phyloP scores from a whole-genome alignment of 2,888 invertebrate species.

The Falcaria lacertinaria region DNA sequence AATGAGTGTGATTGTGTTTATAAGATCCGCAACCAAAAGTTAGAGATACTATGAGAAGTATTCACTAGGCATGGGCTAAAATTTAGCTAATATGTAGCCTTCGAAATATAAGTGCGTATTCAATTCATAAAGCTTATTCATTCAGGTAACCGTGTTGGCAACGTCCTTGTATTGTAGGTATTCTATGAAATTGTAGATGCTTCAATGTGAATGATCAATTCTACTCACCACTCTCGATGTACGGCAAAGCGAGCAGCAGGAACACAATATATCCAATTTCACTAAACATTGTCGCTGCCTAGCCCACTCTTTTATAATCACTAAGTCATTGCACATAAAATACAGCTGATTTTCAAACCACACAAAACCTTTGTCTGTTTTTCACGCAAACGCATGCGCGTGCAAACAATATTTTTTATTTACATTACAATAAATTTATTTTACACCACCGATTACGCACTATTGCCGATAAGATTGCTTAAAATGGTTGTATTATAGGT shows the following conservation, averaged over 20 bases:
- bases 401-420: slow-evolving; percentile 75
- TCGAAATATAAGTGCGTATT: no score
- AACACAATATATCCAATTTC: slow-evolving; percentile 84
- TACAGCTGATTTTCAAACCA: slow-evolving; percentile 80
- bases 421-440: slow-evolving; percentile 68
- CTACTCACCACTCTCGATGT: slow-evolving; percentile 85
- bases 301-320: slow-evolving; percentile 69
- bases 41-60: no score
- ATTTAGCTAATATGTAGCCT: no score
- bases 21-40: no score
- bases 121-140: neutral
- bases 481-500: slow-evolving; percentile 37
- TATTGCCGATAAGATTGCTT: slow-evolving; percentile 34
- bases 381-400: slow-evolving; percentile 79
- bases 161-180: slow-evolving; percentile 19
- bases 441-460: slow-evolving; percentile 35
- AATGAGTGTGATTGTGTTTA: no score
- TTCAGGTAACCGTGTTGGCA: slow-evolving; percentile 3
- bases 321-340: slow-evolving; percentile 77
- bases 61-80: no score
- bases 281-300: slow-evolving; percentile 80
- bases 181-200: slow-evolving; percentile 20
- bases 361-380: slow-evolving; percentile 82
- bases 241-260: slow-evolving; percentile 83
- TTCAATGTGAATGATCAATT: slow-evolving; percentile 15